phyloP scores from a whole-genome alignment of 1,140 invertebrate species.

The Plectus sambesii region DNA sequence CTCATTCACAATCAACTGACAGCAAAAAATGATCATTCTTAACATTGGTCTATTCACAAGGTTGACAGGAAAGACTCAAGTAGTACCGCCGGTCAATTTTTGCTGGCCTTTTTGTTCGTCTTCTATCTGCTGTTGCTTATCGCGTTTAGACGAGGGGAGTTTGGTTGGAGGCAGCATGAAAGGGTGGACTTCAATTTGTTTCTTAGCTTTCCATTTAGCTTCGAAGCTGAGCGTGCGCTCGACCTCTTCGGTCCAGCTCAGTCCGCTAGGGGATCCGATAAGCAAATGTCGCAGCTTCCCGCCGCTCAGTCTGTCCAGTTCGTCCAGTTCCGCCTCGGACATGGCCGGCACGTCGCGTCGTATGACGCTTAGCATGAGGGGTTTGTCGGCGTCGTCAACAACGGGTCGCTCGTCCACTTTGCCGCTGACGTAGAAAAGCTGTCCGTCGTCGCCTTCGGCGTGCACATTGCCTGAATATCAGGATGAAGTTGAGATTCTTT shows the following conservation, averaged over 20 bases:
- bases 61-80: too few relatives aligned
- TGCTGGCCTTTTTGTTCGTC: too few relatives aligned
- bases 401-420: constrained; percentile 30
- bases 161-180: too few relatives aligned
- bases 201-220: too few relatives aligned
- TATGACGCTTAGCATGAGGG: constrained; percentile 37
- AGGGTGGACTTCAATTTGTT: too few relatives aligned
- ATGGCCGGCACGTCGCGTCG: constrained; percentile 39
- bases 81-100: too few relatives aligned
- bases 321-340: constrained; percentile 39
- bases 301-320: constrained; percentile 29
- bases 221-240: too few relatives aligned
- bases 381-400: constrained; percentile 38
- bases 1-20: too few relatives aligned
- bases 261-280: constrained; percentile 44
- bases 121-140: too few relatives aligned
- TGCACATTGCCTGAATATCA: constrained; percentile 35
- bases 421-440: constrained; percentile 36
- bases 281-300: constrained; percentile 41
- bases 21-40: too few relatives aligned
- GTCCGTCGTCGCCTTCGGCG: constrained; percentile 41
- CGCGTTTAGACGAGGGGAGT: too few relatives aligned
- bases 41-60: too few relatives aligned
- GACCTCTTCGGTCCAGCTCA: constrained; percentile 40
- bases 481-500: neutral